Evolutionary conservation across 2,113 vertebrate genomes (phyloP), one percentile per base, ranked within the genome.

Genomic region (Anser brachyrhynchus): DNA sequence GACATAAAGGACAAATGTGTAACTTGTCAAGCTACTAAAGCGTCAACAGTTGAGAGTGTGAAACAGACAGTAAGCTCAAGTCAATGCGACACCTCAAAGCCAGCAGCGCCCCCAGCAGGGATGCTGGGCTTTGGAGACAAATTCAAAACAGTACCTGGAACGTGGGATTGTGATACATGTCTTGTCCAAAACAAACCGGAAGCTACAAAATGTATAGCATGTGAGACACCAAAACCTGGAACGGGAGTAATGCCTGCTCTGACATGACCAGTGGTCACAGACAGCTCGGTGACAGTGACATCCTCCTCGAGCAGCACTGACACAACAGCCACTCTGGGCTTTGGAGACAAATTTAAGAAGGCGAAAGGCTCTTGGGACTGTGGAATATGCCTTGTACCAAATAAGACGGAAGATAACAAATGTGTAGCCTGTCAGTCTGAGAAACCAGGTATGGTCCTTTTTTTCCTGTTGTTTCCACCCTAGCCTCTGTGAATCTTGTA

Each of bases 81-180:
- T 92, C 92, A 76, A 0, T 97, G 84, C 89, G 95, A 96, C 94
- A 92, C 92, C 90, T 93, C 83, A 79, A 98, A 97, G 95, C 39
- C 93, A 67, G 0, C 90, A 44, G 87, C 90, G 67, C 66, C 98
- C n/a, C 22, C 96, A 49, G 84, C 96, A 77, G 97, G 96, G 41
- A 86, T 97, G 1, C 19, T 96, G 83, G 97, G 97, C 82, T 98
- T 99, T 75, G 98, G 97, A 92, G 97, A 98, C 49, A 98, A 98
- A 84, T 99, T 99, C 91, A 98, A 99, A 95, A 94, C 98, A 62
- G 95, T 98, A 39, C 88, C 97, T 41, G 99, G 98, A 86, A 98
- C 95, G 1, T 99, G 99, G 99, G 99, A 99, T 64, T 99, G 99
- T 96, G 99, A 99, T 92, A 99, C 99, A 9, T 99, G 99, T 97